A percentile compares a stretch with the other conserved stretches of the same genome.
These are phyloP conservation scores for Drosophila nigritarsus DNA, from an alignment of 2,888 invertebrate genomes.

Conservation along the genomic window DNA sequence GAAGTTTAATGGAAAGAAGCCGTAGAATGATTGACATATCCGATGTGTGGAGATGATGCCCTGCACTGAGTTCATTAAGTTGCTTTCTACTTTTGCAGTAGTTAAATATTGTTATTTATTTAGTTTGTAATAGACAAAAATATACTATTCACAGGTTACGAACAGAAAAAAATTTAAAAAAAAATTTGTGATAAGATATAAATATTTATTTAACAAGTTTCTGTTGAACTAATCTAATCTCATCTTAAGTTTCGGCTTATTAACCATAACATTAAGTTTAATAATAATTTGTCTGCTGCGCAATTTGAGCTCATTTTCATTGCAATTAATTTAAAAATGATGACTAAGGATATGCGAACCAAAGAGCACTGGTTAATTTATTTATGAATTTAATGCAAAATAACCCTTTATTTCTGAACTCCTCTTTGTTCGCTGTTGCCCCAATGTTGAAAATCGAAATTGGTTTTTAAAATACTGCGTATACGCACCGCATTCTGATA, in stretches of 20 bases:
- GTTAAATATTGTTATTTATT: neutral
- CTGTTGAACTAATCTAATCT: neutral
- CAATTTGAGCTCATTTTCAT: neutral
- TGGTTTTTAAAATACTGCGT: constrained; percentile 32
- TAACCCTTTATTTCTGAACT: constrained; percentile 33
- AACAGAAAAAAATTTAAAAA: neutral
- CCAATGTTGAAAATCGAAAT: constrained; percentile 12
- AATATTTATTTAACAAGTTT: neutral
- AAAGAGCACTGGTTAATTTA: constrained; percentile 23
- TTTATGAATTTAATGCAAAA: constrained; percentile 29
- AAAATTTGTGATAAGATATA: neutral
- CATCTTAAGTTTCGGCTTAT: neutral
- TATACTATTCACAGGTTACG: no score
- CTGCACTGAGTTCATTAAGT: neutral
- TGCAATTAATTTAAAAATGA: neutral
- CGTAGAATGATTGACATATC: constrained; percentile 10
- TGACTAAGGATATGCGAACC: neutral
- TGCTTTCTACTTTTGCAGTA: no score
- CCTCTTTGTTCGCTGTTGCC: constrained; percentile 1
- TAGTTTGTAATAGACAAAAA: neutral
- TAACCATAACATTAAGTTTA: neutral
- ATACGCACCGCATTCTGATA: constrained; percentile 34
- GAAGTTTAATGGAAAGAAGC: constrained; percentile 35
- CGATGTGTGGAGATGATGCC: neutral
- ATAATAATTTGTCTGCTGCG: neutral